Percentiles rank a stretch among this genome's conserved stretches.
phyloP scores from a whole-genome alignment of 1,140 invertebrate genomes.

The Babylonia areolata region DNA sequence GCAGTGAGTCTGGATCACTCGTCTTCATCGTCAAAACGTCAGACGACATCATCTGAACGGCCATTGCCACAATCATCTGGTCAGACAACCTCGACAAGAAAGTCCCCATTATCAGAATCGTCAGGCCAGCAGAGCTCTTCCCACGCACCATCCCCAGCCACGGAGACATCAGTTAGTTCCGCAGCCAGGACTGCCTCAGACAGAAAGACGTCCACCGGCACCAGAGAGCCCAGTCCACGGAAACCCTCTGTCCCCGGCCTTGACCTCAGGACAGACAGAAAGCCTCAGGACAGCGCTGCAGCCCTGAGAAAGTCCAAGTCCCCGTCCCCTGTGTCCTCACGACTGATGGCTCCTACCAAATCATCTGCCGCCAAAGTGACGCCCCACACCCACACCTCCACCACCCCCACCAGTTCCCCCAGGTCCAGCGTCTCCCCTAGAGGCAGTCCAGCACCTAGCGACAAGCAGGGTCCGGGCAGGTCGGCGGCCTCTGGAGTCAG shows the following conservation, averaged over 20 bases:
- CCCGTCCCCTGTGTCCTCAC: slow-evolving; percentile 5
- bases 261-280: background rate
- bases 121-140: background rate
- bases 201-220: background rate
- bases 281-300: background rate
- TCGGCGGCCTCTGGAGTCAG: background rate
- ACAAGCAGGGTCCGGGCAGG: background rate
- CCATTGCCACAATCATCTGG: background rate
- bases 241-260: background rate
- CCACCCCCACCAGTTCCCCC: background rate
- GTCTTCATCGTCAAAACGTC: background rate
- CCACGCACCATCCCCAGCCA: background rate
- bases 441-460: background rate
- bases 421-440: slow-evolving; percentile 15
- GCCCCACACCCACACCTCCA: background rate
- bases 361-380: slow-evolving; percentile 15
- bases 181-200: background rate
- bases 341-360: slow-evolving; percentile 17
- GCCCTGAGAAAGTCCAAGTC: slow-evolving; percentile 12
- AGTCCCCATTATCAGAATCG: background rate
- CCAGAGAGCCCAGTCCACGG: slow-evolving; percentile 2
- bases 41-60: background rate
- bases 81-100: background rate
- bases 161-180: background rate
- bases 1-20: background rate